Evolutionary conservation across 2,797 vertebrate species (phyloP).

Genomic region (Gambelia wislizenii): DNA sequence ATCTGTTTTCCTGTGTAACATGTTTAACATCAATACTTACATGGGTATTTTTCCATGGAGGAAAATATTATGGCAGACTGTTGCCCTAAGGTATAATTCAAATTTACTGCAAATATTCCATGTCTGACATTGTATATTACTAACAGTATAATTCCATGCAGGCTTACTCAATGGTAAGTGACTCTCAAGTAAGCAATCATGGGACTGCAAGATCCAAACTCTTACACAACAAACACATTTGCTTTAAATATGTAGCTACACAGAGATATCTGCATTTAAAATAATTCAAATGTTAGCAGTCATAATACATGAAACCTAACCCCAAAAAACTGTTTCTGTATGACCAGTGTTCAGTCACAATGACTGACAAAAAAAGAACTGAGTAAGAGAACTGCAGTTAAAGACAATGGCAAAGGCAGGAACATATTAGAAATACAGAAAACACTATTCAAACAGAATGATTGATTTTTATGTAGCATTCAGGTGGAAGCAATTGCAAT

Average conservation of each 20-base stretch:
- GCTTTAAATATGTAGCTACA: not conserved
- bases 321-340: not conserved
- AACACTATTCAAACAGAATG: not conserved
- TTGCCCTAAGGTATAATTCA: not conserved
- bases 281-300: not conserved
- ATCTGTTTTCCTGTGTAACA: not conserved
- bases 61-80: not conserved
- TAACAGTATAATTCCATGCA: not conserved
- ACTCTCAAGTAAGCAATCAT: not conserved
- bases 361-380: not conserved
- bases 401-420: not conserved
- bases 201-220: not conserved
- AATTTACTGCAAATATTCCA: constrained; percentile 1
- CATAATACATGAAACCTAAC: not conserved
- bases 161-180: not conserved
- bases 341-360: not conserved
- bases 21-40: not conserved
- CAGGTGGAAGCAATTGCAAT: not conserved
- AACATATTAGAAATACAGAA: not conserved
- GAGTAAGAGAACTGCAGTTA: not conserved
- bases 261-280: not conserved
- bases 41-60: not conserved
- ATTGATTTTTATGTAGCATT: not conserved
- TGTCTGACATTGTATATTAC: not conserved
- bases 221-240: not conserved